Conservation (phyloP, 2,888 invertebrate genomes). For the Glyphotaelius pellucidus region DNA sequence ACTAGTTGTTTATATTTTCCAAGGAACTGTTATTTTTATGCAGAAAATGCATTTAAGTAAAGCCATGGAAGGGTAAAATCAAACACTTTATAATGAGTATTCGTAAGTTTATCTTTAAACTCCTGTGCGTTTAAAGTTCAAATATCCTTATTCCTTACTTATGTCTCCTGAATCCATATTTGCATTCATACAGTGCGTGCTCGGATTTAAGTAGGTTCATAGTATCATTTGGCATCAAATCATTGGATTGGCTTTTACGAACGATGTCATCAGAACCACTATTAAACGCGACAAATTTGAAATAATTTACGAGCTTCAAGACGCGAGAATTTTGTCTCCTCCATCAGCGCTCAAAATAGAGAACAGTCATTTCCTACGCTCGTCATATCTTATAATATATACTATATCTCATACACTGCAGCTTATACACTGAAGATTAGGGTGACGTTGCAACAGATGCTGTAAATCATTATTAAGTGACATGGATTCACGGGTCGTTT, state of each 20-base stretch:
- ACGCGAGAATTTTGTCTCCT: background rate
- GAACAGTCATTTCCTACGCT: conserved; percentile 3
- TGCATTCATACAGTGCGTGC: background rate
- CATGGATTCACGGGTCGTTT: conserved; percentile 6
- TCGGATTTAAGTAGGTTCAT: background rate
- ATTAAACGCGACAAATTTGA: background rate
- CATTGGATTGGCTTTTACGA: background rate
- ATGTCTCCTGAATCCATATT: background rate
- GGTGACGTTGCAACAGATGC: conserved; percentile 29
- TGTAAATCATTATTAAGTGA: conserved; percentile 14
- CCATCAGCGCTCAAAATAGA: conserved; percentile 20
- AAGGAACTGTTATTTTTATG: background rate
- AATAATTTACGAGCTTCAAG: background rate
- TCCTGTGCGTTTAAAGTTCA: background rate
- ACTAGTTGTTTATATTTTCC: background rate
- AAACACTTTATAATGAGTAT: background rate
- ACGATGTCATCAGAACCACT: background rate
- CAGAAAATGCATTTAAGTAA: background rate
- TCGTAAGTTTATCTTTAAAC: background rate
- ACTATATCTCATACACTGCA: background rate
- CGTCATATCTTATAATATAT: background rate
- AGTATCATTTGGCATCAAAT: background rate
- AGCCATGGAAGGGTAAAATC: background rate
- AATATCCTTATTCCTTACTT: background rate
- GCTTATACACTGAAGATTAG: background rate